Percentiles rank a stretch among this genome's conserved stretches.
Conservation (phyloP, 2,797 vertebrate genomes). For the Karalla daura region DNA sequence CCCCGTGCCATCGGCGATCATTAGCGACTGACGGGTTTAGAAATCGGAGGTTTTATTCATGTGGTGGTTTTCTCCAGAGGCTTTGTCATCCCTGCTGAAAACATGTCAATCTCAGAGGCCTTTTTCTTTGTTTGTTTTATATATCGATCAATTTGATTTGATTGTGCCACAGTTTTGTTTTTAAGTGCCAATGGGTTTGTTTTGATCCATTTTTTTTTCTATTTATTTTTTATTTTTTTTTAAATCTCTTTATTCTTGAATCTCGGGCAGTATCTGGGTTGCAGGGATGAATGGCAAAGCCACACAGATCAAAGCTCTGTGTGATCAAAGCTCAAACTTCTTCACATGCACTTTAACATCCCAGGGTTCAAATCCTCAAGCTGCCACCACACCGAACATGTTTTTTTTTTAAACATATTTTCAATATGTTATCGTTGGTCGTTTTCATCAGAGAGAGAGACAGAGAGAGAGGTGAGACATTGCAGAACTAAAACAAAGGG, state of each 20-base stretch:
- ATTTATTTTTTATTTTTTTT: slow-evolving; percentile 54
- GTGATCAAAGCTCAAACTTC: neutral
- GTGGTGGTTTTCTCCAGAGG: neutral
- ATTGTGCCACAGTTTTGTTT: slow-evolving; percentile 37
- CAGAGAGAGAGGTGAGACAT: too few species aligned
- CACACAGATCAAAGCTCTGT: slow-evolving; percentile 47
- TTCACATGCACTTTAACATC: slow-evolving; percentile 64
- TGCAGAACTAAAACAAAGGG: neutral
- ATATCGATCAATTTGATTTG: too few species aligned
- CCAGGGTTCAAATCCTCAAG: slow-evolving; percentile 24
- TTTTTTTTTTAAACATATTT: too few species aligned
- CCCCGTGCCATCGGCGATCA: too few species aligned
- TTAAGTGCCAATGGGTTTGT: slow-evolving; percentile 21
- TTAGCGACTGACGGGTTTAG: neutral
- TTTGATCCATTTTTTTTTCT: slow-evolving; percentile 44
- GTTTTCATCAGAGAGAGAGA: neutral
- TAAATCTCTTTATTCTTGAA: slow-evolving; percentile 19
- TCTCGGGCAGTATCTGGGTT: neutral
- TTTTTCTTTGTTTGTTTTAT: too few species aligned
- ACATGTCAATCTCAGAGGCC: too few species aligned
- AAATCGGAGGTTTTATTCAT: slow-evolving; percentile 5
- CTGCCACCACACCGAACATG: slow-evolving; percentile 12
- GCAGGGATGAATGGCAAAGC: slow-evolving; percentile 31
- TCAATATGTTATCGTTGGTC: too few species aligned
- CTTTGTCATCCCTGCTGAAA: too few species aligned